Conservation (phyloP, 2,888 invertebrate genomes). For the Sympetrum striolatum region DNA sequence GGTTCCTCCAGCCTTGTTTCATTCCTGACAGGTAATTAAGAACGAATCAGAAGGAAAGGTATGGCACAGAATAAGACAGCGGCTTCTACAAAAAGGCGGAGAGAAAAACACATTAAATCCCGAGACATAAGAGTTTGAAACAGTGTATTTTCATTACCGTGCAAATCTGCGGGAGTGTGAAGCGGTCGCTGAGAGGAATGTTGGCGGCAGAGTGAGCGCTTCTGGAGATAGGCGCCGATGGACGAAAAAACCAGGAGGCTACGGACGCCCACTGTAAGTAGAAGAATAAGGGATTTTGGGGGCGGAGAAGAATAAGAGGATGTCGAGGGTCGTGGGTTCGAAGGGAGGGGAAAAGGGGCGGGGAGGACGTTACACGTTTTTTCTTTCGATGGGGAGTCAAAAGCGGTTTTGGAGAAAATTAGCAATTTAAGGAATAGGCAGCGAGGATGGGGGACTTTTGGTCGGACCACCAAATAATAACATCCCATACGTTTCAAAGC, state of each 20-base stretch:
- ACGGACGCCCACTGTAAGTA: slow-evolving; percentile 61
- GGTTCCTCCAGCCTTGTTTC: too few species aligned
- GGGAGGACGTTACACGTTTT: neutral
- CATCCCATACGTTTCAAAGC: neutral
- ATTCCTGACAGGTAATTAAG: neutral
- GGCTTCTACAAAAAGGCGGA: neutral
- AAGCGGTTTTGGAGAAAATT: slow-evolving; percentile 20
- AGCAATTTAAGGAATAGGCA: neutral
- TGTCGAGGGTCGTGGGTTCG: neutral
- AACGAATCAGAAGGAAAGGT: neutral
- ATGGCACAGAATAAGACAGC: neutral
- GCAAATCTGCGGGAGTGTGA: slow-evolving; percentile 38
- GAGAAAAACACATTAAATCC: neutral
- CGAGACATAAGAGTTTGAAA: neutral
- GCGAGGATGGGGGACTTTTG: neutral
- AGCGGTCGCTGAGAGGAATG: slow-evolving; percentile 24
- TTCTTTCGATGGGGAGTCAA: neutral
- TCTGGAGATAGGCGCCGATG: slow-evolving; percentile 47
- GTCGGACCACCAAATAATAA: neutral
- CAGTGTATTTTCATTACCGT: slow-evolving; percentile 28
- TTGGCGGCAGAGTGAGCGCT: slow-evolving; percentile 1
- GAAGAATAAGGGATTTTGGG: neutral
- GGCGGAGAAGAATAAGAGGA: neutral
- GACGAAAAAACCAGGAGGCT: slow-evolving; percentile 62
- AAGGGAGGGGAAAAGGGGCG: neutral